Percentiles rank a stretch among this genome's conserved stretches.
phyloP scores from a whole-genome alignment of 2,888 invertebrate genomes.

The Tortrix viridana region DNA sequence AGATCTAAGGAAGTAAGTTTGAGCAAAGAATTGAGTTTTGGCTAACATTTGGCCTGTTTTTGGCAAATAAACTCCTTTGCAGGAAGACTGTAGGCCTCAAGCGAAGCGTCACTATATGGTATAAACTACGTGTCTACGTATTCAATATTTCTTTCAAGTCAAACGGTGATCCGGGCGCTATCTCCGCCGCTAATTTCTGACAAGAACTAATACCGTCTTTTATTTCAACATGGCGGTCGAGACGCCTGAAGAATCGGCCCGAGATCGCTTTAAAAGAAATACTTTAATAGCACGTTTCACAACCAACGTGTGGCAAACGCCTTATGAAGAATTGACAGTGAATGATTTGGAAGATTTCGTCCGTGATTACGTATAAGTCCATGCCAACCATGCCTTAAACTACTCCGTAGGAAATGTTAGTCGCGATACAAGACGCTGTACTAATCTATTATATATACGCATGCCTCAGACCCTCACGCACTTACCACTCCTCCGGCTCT shows the following conservation, averaged over 20 bases:
- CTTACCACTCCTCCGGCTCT: slow-evolving; percentile 52
- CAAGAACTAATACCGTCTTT: not conserved
- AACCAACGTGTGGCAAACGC: slow-evolving; percentile 80
- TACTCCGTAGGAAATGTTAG: slow-evolving; percentile 51
- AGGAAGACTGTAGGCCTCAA: slow-evolving; percentile 77
- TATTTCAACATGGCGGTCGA: not conserved
- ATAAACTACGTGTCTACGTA: slow-evolving; percentile 78
- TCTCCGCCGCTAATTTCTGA: not conserved
- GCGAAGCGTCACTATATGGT: slow-evolving; percentile 77
- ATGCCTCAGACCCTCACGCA: slow-evolving; percentile 52
- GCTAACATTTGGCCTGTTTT: slow-evolving; percentile 72
- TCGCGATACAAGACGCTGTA: slow-evolving; percentile 52
- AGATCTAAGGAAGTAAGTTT: slow-evolving; percentile 47
- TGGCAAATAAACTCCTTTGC: slow-evolving; percentile 68
- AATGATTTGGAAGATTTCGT: slow-evolving; percentile 69
- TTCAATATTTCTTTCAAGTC: slow-evolving; percentile 64
- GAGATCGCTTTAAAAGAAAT: slow-evolving; percentile 54
- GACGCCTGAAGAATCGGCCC: slow-evolving; percentile 7
- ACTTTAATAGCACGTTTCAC: slow-evolving; percentile 80
- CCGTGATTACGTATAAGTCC: slow-evolving; percentile 67
- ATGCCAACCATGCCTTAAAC: slow-evolving; percentile 72
- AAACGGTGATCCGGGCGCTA: slow-evolving; percentile 15
- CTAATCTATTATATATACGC: slow-evolving; percentile 52
- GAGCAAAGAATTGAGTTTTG: slow-evolving; percentile 66
- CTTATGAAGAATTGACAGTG: slow-evolving; percentile 78